Conservation (phyloP, 2,888 invertebrate species). For the Acrobasis suavella region DNA sequence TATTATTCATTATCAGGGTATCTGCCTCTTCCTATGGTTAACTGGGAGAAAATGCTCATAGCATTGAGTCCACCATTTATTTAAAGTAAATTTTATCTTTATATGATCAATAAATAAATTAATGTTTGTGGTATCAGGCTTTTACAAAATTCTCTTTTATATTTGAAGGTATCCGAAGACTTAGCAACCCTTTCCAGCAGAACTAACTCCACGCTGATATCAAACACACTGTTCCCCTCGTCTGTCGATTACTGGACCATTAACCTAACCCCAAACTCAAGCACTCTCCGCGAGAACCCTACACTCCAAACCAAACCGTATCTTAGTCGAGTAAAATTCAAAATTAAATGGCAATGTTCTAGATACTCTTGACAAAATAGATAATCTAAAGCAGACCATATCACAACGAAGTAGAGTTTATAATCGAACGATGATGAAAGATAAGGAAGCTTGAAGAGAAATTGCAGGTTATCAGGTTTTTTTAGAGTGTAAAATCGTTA, state of each 20-base stretch:
- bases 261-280: slow-evolving; percentile 56
- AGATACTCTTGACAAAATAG: neutral
- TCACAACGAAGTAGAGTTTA: slow-evolving; percentile 24
- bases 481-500: slow-evolving; percentile 11
- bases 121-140: no score
- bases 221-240: slow-evolving; percentile 60
- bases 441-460: neutral
- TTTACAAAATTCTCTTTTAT: neutral
- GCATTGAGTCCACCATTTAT: no score
- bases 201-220: slow-evolving; percentile 46
- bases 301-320: slow-evolving; percentile 36
- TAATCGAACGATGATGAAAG: slow-evolving; percentile 35
- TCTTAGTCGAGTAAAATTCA: slow-evolving; percentile 34
- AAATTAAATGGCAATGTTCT: slow-evolving; percentile 27
- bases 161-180: slow-evolving; percentile 3
- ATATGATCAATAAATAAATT: no score
- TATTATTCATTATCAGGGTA: no score
- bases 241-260: slow-evolving; percentile 72
- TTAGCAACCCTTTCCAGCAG: slow-evolving; percentile 30
- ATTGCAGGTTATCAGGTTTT: slow-evolving; percentile 5
- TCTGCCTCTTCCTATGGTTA: no score
- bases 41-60: no score
- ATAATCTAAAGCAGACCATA: slow-evolving; percentile 8
- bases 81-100: no score
- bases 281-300: slow-evolving; percentile 43